phyloP scores from a whole-genome alignment of 2,888 invertebrate species.

The Xestia sexstrigata region DNA sequence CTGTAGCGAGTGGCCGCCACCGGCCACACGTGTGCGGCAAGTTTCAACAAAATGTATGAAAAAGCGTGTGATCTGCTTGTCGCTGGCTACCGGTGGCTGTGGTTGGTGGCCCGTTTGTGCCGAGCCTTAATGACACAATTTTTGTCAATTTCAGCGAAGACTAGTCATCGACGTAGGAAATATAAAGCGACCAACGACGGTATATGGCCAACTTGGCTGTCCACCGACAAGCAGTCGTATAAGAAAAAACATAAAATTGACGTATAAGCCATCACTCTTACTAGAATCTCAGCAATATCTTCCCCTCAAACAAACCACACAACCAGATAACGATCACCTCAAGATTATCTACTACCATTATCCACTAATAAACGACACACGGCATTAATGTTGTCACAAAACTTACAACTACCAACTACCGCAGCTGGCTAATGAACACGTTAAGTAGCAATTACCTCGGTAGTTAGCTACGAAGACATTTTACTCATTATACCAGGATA shows the following conservation, averaged over 20 bases:
- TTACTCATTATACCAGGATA: conserved; percentile 50
- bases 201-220: too few relatives aligned
- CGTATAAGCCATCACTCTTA: neutral
- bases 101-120: too few relatives aligned
- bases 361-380: conserved; percentile 18
- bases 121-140: neutral
- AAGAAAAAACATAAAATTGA: too few relatives aligned
- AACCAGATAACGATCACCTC: conserved; percentile 11
- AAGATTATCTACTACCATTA: conserved; percentile 20
- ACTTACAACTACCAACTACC: conserved; percentile 26
- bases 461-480: conserved; percentile 39
- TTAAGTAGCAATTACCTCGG: conserved; percentile 44
- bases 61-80: too few relatives aligned
- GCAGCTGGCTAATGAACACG: conserved; percentile 49
- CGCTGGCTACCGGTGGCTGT: too few relatives aligned
- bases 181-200: too few relatives aligned
- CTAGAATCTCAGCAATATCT: neutral
- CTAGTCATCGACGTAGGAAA: neutral
- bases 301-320: conserved; percentile 12
- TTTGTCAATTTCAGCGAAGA: neutral
- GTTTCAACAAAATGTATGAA: too few relatives aligned
- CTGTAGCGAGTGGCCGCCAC: too few relatives aligned
- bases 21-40: too few relatives aligned
- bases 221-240: neutral
- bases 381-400: conserved; percentile 41